Conservation (phyloP, 2,797 vertebrate species). For the Petrocephalus sullivani region DNA sequence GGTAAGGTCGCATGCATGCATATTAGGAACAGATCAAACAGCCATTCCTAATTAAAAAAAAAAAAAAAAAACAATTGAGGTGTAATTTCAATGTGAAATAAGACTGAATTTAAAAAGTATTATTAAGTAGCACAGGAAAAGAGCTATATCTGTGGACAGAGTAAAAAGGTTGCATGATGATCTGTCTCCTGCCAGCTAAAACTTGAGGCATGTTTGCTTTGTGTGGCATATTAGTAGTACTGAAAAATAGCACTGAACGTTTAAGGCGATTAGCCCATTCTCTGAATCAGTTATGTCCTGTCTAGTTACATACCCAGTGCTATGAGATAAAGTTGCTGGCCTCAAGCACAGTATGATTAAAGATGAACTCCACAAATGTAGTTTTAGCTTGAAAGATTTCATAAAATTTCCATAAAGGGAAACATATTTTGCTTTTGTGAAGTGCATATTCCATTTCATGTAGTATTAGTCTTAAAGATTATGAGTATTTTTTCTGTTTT, state of each 20-base stretch:
- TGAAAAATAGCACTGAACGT: slow-evolving; percentile 2
- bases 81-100: background rate
- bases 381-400: slow-evolving; percentile 20
- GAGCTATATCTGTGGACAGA: background rate
- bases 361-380: slow-evolving; percentile 9
- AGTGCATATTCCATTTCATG: background rate
- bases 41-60: background rate
- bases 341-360: slow-evolving; percentile 10
- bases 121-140: background rate
- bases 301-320: slow-evolving; percentile 4
- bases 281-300: slow-evolving; percentile 15
- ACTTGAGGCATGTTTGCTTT: slow-evolving; percentile 18
- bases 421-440: background rate
- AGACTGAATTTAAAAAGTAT: background rate
- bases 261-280: slow-evolving; percentile 14
- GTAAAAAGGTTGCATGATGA: background rate
- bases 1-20: background rate
- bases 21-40: background rate
- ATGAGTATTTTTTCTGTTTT: background rate
- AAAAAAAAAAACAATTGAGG: background rate
- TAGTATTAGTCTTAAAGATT: background rate
- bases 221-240: slow-evolving; percentile 8
- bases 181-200: background rate
- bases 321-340: background rate
- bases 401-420: background rate